These are phyloP conservation scores for Parauchenoglanis punctatus DNA, from an alignment of 2,797 vertebrate genomes.

Conservation along the genomic window DNA sequence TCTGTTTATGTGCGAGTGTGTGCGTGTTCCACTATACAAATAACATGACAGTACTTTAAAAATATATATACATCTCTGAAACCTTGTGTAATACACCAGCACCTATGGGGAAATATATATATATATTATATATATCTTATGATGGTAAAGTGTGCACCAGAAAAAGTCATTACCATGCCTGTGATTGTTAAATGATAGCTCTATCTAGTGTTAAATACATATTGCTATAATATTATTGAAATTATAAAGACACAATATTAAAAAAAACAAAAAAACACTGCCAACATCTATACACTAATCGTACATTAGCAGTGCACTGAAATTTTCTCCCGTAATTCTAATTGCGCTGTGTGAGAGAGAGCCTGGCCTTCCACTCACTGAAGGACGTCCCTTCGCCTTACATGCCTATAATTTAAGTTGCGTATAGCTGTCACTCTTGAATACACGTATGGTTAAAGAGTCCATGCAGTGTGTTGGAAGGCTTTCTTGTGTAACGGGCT, in stretches of 20 bases:
- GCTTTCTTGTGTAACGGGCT: constrained; percentile 21
- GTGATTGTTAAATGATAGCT: neutral
- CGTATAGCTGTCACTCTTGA: neutral
- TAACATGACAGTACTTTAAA: neutral
- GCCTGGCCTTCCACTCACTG: neutral
- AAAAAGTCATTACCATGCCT: neutral
- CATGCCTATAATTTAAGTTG: neutral
- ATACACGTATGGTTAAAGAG: neutral
- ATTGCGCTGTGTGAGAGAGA: neutral
- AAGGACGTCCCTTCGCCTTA: neutral
- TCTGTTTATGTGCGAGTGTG: constrained; percentile 15
- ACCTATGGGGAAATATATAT: neutral
- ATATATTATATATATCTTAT: neutral
- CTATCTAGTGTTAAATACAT: neutral
- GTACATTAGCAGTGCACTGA: neutral
- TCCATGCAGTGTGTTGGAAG: neutral
- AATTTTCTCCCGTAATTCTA: neutral
- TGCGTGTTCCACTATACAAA: constrained; percentile 7
- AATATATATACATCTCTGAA: neutral
- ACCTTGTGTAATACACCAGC: neutral
- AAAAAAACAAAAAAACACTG: neutral
- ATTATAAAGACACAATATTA: neutral
- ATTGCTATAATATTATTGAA: neutral
- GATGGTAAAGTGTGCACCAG: neutral
- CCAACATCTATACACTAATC: neutral